Percentiles rank a stretch among this genome's conserved stretches.
Conservation (phyloP, 2,888 invertebrate species). For the Phortica magna region DNA sequence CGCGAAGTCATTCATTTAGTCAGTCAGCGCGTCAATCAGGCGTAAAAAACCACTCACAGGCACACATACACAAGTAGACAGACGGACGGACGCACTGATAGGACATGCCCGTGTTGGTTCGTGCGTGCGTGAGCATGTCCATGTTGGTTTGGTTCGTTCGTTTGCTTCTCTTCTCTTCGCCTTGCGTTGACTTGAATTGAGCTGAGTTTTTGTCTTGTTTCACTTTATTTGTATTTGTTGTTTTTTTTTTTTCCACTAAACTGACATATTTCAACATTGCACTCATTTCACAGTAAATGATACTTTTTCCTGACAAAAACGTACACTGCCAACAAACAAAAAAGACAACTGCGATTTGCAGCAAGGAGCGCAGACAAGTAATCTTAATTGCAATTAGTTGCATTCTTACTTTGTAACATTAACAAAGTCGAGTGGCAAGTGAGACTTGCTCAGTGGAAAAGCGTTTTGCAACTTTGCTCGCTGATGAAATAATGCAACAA, state of each 20-base stretch:
- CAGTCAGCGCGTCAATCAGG: slow-evolving; percentile 59
- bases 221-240: background rate
- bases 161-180: slow-evolving; percentile 2
- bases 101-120: slow-evolving; percentile 3
- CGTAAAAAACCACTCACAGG: slow-evolving; percentile 35
- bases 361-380: slow-evolving; percentile 61
- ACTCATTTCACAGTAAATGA: slow-evolving; percentile 23
- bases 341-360: slow-evolving; percentile 40
- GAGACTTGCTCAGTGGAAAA: background rate
- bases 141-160: slow-evolving; percentile 17
- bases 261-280: slow-evolving; percentile 27
- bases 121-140: background rate
- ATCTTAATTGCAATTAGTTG: slow-evolving; percentile 73
- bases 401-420: slow-evolving; percentile 63
- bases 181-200: background rate
- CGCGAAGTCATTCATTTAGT: slow-evolving; percentile 46
- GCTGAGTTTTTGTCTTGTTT: slow-evolving; percentile 3
- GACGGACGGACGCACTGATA: background rate
- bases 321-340: background rate
- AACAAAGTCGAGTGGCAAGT: slow-evolving; percentile 60
- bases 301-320: slow-evolving; percentile 3
- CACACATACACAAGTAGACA: background rate
- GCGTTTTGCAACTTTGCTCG: background rate
- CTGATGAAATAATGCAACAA: background rate
- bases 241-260: background rate